Conservation (phyloP, 2,797 vertebrate species). For the Gambelia wislizenii region DNA sequence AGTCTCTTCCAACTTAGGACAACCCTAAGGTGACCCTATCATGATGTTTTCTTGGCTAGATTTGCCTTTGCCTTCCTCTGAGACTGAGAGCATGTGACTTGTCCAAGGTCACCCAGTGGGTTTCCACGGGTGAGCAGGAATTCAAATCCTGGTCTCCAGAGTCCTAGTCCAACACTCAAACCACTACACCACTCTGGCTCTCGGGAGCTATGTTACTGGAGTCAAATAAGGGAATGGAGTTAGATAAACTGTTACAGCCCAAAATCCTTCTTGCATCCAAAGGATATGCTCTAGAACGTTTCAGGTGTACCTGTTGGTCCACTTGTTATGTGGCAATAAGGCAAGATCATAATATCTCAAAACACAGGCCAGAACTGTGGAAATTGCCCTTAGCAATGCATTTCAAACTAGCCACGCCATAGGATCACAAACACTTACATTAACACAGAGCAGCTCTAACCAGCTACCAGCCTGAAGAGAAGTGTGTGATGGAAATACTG, state of each 20-base stretch:
- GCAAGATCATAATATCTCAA: not conserved
- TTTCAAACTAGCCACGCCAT: not conserved
- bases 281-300: not conserved
- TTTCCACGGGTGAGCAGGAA: too few species aligned
- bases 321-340: not conserved
- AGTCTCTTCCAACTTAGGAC: too few species aligned
- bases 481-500: too few species aligned
- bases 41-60: too few species aligned
- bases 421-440: not conserved
- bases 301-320: not conserved
- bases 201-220: not conserved
- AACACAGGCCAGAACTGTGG: not conserved
- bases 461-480: not conserved
- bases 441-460: not conserved
- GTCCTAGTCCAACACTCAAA: too few species aligned
- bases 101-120: too few species aligned
- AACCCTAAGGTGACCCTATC: too few species aligned
- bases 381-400: not conserved
- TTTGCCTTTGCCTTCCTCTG: too few species aligned
- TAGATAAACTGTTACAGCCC: not conserved
- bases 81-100: too few species aligned
- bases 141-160: too few species aligned
- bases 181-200: too few species aligned
- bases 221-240: not conserved
- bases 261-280: not conserved